phyloP scores from a whole-genome alignment of 2,888 invertebrate species.

The Ornithoptera alexandrae region DNA sequence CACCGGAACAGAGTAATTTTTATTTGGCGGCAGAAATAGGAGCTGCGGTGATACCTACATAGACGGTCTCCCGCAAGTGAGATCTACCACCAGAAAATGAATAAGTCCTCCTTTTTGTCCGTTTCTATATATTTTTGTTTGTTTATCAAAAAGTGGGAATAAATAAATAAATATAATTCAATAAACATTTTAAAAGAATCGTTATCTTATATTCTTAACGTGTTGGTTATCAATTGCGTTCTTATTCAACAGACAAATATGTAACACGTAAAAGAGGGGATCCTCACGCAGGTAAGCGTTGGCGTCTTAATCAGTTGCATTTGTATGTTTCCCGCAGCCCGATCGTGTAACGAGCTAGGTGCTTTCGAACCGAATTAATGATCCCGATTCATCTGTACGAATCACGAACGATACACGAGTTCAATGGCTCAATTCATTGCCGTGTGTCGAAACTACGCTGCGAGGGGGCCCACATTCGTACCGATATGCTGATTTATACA shows the following conservation, averaged over 20 bases:
- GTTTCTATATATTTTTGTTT: not conserved
- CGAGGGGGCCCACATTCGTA: not conserved
- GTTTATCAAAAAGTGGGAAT: not conserved
- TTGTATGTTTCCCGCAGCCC: slow-evolving; percentile 16
- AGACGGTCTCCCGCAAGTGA: too few relatives aligned
- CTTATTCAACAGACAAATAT: slow-evolving; percentile 1
- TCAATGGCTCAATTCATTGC: slow-evolving; percentile 34
- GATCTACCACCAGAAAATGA: too few relatives aligned
- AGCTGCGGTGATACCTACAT: too few relatives aligned
- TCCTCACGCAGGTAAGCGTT: slow-evolving; percentile 10
- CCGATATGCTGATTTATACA: not conserved
- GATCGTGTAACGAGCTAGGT: slow-evolving; percentile 22
- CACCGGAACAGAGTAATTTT: too few relatives aligned
- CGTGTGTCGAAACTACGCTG: slow-evolving; percentile 15
- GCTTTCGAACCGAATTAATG: slow-evolving; percentile 34
- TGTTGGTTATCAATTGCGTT: not conserved
- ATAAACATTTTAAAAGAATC: too few relatives aligned
- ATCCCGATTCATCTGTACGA: slow-evolving; percentile 33
- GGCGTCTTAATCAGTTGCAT: slow-evolving; percentile 23
- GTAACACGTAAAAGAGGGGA: slow-evolving; percentile 9
- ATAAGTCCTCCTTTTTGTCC: not conserved
- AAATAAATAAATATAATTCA: not conserved
- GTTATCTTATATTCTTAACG: not conserved
- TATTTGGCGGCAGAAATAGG: too few relatives aligned
- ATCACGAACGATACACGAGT: slow-evolving; percentile 34